A percentile compares a stretch with the other conserved stretches of the same genome.
phyloP scores from a whole-genome alignment of 2,113 vertebrate genomes.

The Ameiurus melas region DNA sequence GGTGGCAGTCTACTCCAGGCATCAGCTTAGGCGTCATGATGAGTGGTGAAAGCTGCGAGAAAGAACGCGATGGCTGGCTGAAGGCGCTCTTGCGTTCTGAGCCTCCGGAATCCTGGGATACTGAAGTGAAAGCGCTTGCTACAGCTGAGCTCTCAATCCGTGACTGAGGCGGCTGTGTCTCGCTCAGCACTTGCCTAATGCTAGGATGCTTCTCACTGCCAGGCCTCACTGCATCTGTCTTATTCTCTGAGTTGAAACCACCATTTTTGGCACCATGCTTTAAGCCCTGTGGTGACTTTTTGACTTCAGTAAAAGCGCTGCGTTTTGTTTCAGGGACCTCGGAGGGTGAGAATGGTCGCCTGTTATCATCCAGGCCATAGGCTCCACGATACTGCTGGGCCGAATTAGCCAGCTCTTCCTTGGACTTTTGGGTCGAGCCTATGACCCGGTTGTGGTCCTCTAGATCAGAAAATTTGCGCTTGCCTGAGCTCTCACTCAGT shows the following conservation, averaged over 20 bases:
- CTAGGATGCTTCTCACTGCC: constrained; percentile 72
- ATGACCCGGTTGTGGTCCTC: constrained; percentile 60
- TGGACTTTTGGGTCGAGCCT: constrained; percentile 67
- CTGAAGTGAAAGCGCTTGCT: constrained; percentile 85
- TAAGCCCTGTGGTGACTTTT: constrained; percentile 76
- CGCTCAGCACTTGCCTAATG: constrained; percentile 76
- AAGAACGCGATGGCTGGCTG: constrained; percentile 83
- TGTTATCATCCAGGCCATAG: constrained; percentile 85
- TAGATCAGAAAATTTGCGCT: constrained; percentile 78
- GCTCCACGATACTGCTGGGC: constrained; percentile 87
- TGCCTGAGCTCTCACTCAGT: constrained; percentile 75
- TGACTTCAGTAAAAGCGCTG: constrained; percentile 95
- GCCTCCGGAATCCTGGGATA: constrained; percentile 71
- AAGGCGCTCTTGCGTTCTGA: constrained; percentile 90
- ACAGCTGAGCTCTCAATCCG: constrained; percentile 63
- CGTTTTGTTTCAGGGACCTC: constrained; percentile 81
- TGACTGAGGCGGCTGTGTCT: constrained; percentile 76
- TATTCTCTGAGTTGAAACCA: constrained; percentile 74
- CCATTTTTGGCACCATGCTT: constrained; percentile 69
- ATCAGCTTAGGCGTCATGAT: constrained; percentile 87
- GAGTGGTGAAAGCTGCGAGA: constrained; percentile 82
- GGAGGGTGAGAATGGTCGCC: constrained; percentile 76
- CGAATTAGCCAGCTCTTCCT: constrained; percentile 84
- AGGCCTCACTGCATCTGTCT: constrained; percentile 66
- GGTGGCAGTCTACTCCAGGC: constrained; percentile 76